Evolutionary conservation across 2,888 invertebrate genomes (phyloP).

Genomic region (Hipparchia sbordonii): DNA sequence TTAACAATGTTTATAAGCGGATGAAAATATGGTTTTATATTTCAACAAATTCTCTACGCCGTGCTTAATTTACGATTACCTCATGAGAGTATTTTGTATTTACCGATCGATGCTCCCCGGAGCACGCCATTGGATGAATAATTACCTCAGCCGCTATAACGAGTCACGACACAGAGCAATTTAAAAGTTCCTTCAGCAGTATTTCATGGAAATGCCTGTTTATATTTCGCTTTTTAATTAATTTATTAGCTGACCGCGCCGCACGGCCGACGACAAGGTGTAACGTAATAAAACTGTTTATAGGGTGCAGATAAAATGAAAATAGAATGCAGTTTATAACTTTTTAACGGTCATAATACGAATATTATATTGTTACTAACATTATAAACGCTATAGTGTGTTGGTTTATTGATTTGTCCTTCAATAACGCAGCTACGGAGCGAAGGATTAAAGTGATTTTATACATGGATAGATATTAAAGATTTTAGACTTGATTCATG

Average conservation of each 20-base stretch:
- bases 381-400: no score
- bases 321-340: background rate
- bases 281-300: background rate
- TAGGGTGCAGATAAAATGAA: background rate
- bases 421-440: no score
- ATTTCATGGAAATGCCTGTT: constrained; percentile 21
- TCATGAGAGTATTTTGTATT: constrained; percentile 19
- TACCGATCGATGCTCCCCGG: constrained; percentile 27
- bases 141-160: constrained; percentile 24
- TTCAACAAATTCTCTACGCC: background rate
- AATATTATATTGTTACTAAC: no score
- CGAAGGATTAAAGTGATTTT: no score
- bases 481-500: no score
- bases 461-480: no score
- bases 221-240: constrained; percentile 23
- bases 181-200: constrained; percentile 27
- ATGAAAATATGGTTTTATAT: background rate
- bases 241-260: constrained; percentile 9
- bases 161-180: constrained; percentile 26
- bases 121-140: constrained; percentile 23
- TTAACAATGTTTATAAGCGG: background rate
- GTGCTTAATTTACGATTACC: constrained; percentile 1
- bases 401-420: no score
- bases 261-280: constrained; percentile 11
- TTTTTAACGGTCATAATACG: no score